These are phyloP conservation scores for Tinea trinotella DNA, from an alignment of 2,888 invertebrate genomes.

Conservation along the genomic window DNA sequence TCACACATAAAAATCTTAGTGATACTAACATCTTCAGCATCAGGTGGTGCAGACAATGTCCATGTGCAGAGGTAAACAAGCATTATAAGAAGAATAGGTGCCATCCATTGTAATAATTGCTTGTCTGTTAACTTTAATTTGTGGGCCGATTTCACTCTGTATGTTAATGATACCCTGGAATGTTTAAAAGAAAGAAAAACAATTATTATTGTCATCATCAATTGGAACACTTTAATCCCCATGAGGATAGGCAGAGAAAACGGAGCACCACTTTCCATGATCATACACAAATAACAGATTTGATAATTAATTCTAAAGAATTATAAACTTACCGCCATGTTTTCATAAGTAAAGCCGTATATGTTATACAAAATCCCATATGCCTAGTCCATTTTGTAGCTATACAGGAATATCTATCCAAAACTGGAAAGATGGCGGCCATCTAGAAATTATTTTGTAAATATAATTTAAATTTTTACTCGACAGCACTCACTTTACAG, in stretches of 20 bases:
- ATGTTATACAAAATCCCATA: conserved; percentile 93
- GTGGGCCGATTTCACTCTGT: conserved; percentile 93
- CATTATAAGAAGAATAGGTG: conserved; percentile 91
- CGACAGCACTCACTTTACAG: too few relatives aligned
- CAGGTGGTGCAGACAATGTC: conserved; percentile 90
- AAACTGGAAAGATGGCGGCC: conserved; percentile 91
- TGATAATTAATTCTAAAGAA: conserved; percentile 9
- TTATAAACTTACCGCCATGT: conserved; percentile 91
- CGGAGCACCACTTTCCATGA: too few relatives aligned
- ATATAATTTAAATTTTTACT: too few relatives aligned
- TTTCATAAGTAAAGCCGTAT: conserved; percentile 93
- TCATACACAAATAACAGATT: too few relatives aligned
- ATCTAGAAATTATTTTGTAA: conserved; percentile 84
- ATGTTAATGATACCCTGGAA: conserved; percentile 92
- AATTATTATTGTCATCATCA: background rate
- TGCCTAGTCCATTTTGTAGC: conserved; percentile 95
- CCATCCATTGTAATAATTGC: conserved; percentile 93
- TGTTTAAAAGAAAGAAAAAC: conserved; percentile 29
- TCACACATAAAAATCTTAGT: background rate
- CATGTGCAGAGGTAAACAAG: conserved; percentile 90
- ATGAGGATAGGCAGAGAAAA: too few relatives aligned
- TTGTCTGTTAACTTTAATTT: conserved; percentile 94
- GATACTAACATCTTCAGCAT: conserved; percentile 78
- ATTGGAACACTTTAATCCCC: background rate
- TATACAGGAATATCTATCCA: conserved; percentile 88